Percentiles rank a stretch among this genome's conserved stretches.
Conservation (phyloP, 2,888 invertebrate species). For the Zhuqinia jingwanae region DNA sequence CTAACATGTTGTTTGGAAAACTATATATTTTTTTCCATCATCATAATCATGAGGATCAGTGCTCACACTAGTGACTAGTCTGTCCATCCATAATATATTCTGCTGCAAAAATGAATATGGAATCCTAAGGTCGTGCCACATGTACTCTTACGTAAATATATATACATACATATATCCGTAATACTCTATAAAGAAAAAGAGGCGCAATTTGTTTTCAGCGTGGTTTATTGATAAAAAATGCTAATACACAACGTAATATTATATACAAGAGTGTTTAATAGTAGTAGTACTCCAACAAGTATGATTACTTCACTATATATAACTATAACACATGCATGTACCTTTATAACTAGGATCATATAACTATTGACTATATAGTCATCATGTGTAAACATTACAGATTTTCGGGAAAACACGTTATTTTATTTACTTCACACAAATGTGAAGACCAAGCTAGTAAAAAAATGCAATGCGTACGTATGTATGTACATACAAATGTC, state of each 20-base stretch:
- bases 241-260: constrained; percentile 53
- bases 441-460: constrained; percentile 12
- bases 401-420: constrained; percentile 14
- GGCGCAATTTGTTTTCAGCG: constrained; percentile 27
- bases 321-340: constrained; percentile 6
- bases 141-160: not conserved
- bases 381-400: constrained; percentile 60
- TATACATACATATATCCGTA: not conserved
- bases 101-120: constrained; percentile 40
- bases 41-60: constrained; percentile 19
- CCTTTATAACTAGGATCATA: constrained; percentile 35
- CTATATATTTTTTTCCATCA: constrained; percentile 57
- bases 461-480: not conserved
- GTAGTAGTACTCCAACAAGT: not conserved
- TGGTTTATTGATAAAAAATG: constrained; percentile 57
- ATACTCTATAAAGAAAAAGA: not conserved
- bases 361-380: constrained; percentile 41
- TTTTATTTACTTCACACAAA: not conserved
- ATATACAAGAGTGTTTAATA: not conserved
- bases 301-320: not conserved
- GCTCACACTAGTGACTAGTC: constrained; percentile 1
- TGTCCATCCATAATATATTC: constrained; percentile 41
- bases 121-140: constrained; percentile 59
- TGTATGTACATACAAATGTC: constrained; percentile 23
- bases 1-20: constrained; percentile 71